Percentiles rank a stretch among this genome's conserved stretches.
Evolutionary conservation across 2,113 vertebrate genomes (phyloP).

Genomic region (Grus americana): DNA sequence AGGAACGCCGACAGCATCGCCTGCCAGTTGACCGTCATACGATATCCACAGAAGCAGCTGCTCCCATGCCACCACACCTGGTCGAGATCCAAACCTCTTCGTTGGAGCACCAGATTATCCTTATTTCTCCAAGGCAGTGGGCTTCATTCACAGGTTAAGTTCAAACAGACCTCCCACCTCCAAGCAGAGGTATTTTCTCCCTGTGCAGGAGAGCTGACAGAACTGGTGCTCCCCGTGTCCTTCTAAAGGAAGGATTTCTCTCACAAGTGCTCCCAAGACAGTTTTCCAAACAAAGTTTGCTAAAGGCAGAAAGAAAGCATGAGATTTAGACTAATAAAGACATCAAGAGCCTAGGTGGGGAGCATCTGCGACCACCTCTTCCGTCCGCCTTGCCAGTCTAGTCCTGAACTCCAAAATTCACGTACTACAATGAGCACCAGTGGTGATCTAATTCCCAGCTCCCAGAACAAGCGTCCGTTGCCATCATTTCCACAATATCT

Average conservation of each 20-base stretch:
- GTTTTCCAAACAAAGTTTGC: not conserved
- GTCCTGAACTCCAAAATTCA: not conserved
- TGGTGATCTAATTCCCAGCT: not conserved
- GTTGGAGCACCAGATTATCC: not conserved
- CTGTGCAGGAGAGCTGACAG: not conserved
- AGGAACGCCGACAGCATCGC: rapidly evolving
- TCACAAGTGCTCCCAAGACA: not conserved
- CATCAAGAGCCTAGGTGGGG: not conserved
- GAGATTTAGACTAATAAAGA: not conserved
- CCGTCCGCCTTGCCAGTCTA: not conserved
- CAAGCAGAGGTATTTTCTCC: not conserved
- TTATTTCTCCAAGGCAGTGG: not conserved
- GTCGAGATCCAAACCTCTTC: not conserved
- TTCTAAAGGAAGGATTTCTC: not conserved
- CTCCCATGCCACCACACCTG: rapidly evolving
- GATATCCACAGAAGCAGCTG: not conserved
- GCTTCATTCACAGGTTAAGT: not conserved
- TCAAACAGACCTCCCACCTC: not conserved
- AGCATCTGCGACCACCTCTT: not conserved
- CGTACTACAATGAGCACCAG: rapidly evolving
- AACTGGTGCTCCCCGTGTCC: rapidly evolving
- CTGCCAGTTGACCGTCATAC: not conserved
- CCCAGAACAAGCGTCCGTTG: not conserved
- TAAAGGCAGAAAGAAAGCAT: not conserved
- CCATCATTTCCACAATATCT: not conserved